These are phyloP conservation scores for Hyposoter didymator DNA, from an alignment of 2,888 invertebrate genomes.

Conservation along the genomic window DNA sequence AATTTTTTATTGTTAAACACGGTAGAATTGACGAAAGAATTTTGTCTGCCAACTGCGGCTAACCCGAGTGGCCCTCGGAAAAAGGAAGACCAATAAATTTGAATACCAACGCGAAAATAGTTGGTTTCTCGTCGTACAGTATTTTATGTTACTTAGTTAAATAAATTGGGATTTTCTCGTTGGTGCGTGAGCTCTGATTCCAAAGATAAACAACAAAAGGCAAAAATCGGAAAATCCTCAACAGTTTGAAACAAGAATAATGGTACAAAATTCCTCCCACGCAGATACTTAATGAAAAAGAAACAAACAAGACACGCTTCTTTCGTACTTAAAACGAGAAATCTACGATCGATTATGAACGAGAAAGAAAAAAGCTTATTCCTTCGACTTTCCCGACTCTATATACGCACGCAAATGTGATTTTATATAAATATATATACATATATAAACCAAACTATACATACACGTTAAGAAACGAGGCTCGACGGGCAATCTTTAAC, in stretches of 20 bases:
- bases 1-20: constrained; percentile 48
- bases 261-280: constrained; percentile 18
- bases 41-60: not conserved
- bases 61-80: not conserved
- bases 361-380: constrained; percentile 11
- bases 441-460: not conserved
- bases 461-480: constrained; percentile 32
- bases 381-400: constrained; percentile 4
- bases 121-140: constrained; percentile 43
- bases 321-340: constrained; percentile 54
- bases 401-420: constrained; percentile 24
- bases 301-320: not conserved
- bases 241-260: not conserved
- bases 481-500: constrained; percentile 44
- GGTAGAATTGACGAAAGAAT: constrained; percentile 39
- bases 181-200: constrained; percentile 24
- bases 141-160: constrained; percentile 41
- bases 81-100: not conserved
- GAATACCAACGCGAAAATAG: constrained; percentile 17
- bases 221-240: not conserved
- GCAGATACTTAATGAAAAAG: constrained; percentile 36
- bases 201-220: constrained; percentile 21
- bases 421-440: constrained; percentile 29
- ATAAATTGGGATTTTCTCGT: constrained; percentile 8
- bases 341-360: constrained; percentile 4